Conservation (phyloP, 30 jellyfish, hydroid and myxozoan genomes). For the Pseudorhiza aurosa region DNA sequence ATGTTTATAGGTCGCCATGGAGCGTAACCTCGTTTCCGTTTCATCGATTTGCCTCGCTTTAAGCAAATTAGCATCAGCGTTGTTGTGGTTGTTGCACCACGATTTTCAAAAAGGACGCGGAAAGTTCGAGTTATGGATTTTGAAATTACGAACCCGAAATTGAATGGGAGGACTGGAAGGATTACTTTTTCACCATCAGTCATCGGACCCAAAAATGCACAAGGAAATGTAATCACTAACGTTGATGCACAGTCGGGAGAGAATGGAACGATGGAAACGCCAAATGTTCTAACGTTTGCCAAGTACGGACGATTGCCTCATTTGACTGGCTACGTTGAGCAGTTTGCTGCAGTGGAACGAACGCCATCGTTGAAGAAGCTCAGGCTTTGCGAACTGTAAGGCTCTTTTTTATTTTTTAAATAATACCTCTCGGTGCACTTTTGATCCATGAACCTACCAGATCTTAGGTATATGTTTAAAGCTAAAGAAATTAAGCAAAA, state of each 20-base stretch:
- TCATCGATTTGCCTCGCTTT: too few species aligned
- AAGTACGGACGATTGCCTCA: constrained; percentile 86
- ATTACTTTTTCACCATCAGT: background rate
- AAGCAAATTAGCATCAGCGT: too few species aligned
- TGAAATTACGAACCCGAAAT: background rate
- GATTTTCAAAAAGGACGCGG: too few species aligned
- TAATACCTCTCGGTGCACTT: background rate
- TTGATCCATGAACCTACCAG: background rate
- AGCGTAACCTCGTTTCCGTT: too few species aligned
- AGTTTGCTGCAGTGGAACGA: constrained; percentile 5
- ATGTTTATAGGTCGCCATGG: too few species aligned
- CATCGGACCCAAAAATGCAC: background rate
- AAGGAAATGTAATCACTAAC: background rate
- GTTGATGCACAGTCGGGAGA: too few species aligned
- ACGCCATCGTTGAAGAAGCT: background rate
- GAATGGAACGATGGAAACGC: constrained; percentile 33
- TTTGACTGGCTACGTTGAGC: constrained; percentile 59
- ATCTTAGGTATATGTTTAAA: too few species aligned
- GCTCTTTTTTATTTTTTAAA: background rate
- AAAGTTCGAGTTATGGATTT: constrained; percentile 1
- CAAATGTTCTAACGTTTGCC: constrained; percentile 62
- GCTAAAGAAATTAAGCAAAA: too few species aligned
- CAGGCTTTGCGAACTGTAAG: constrained; percentile 63
- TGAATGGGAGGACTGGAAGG: background rate
- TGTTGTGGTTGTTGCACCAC: too few species aligned